Evolutionary conservation across 2,113 vertebrate species (phyloP).

Genomic region (Caracal caracal): DNA sequence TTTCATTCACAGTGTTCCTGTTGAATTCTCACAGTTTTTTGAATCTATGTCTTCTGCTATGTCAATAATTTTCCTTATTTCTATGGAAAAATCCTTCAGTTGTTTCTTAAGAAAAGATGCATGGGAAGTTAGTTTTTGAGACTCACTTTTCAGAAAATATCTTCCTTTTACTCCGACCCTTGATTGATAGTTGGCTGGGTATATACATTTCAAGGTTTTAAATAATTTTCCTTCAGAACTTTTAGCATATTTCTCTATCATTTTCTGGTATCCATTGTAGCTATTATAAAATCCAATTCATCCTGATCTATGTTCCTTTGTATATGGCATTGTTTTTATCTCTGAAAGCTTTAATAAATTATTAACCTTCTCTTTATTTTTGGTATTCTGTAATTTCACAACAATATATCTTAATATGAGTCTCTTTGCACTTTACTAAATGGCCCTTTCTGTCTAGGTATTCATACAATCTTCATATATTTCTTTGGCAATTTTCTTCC

Average conservation of each 20-base stretch:
- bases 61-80: neutral
- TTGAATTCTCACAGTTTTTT: neutral
- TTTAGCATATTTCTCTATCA: neutral
- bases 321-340: neutral
- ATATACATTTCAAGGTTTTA: neutral
- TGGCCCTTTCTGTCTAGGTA: neutral
- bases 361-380: neutral
- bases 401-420: neutral
- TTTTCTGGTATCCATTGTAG: neutral
- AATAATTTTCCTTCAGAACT: neutral
- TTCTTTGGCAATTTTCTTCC: neutral
- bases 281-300: neutral
- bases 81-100: neutral
- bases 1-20: neutral
- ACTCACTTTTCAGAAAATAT: neutral
- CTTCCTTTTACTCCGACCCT: neutral
- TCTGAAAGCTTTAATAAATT: neutral
- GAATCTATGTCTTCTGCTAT: neutral
- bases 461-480: neutral
- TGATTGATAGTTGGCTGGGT: neutral
- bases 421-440: neutral
- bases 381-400: neutral
- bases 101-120: neutral
- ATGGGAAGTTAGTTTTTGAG: neutral
- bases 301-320: neutral